A percentile compares a stretch with the other conserved stretches of the same genome.
These are phyloP conservation scores for Lamellibrachia columna DNA, from an alignment of 2,888 invertebrate species.

Conservation along the genomic window DNA sequence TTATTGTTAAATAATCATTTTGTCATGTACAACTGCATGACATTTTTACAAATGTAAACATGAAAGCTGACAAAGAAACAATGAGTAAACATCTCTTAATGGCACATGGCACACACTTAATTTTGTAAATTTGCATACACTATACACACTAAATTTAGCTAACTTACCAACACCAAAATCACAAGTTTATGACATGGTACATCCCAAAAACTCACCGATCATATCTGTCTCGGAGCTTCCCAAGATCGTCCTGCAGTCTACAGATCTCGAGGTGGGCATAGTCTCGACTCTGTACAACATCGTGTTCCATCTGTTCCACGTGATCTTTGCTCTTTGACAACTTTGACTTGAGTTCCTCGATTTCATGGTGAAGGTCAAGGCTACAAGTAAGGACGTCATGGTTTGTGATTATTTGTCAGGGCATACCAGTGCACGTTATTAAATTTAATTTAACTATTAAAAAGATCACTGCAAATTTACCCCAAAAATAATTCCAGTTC, in stretches of 20 bases:
- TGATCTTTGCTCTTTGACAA: conserved; percentile 84
- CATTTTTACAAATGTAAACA: too few species aligned
- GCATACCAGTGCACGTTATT: too few species aligned
- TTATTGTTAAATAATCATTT: too few species aligned
- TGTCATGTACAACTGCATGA: too few species aligned
- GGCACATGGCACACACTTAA: not conserved
- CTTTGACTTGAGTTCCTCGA: conserved; percentile 85
- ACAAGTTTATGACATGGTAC: not conserved
- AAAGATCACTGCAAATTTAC: too few species aligned
- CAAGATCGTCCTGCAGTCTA: conserved; percentile 80
- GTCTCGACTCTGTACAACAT: conserved; percentile 79
- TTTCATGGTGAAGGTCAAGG: conserved; percentile 83
- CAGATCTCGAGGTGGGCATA: conserved; percentile 79
- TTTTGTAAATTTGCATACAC: not conserved
- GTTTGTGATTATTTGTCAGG: not conserved
- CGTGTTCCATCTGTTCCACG: conserved; percentile 86
- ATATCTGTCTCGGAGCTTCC: conserved; percentile 92
- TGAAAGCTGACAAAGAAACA: not conserved
- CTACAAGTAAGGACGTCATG: conserved; percentile 41
- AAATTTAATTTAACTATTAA: too few species aligned
- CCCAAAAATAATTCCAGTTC: too few species aligned
- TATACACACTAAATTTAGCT: not conserved
- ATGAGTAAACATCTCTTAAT: not conserved
- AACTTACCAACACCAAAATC: not conserved
- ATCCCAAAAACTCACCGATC: conserved; percentile 72